phyloP scores from a whole-genome alignment of 2,888 invertebrate genomes.

The Eristalis arbustorum region DNA sequence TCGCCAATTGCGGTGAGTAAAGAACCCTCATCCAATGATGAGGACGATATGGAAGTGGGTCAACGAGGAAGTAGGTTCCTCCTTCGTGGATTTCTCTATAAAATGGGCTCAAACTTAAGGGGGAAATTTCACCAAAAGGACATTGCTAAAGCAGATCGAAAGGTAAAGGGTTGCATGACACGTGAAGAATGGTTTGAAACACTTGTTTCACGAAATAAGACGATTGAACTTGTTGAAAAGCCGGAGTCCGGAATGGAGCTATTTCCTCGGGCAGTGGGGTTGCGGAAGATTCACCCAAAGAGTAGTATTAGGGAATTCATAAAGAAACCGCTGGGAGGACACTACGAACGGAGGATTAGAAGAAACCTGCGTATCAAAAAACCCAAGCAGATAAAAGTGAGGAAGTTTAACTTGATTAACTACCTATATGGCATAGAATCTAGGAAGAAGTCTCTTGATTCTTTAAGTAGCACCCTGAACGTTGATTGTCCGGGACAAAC shows the following conservation, averaged over 20 bases:
- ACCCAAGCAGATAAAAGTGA: conserved; percentile 75
- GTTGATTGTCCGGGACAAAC: conserved; percentile 70
- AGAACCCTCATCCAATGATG: conserved; percentile 78
- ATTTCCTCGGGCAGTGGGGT: conserved; percentile 73
- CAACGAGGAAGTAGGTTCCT: conserved; percentile 74
- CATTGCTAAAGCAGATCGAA: conserved; percentile 71
- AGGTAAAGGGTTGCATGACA: conserved; percentile 75
- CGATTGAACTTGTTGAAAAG: neutral
- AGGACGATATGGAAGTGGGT: conserved; percentile 76
- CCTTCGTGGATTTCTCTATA: conserved; percentile 78
- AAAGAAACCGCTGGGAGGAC: conserved; percentile 74
- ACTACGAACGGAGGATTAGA: conserved; percentile 75
- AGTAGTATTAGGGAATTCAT: conserved; percentile 73
- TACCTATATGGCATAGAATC: conserved; percentile 72
- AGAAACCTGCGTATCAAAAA: conserved; percentile 76
- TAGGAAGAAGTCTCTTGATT: neutral
- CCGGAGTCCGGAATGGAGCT: conserved; percentile 68
- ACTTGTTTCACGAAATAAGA: conserved; percentile 72
- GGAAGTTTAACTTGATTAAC: conserved; percentile 78
- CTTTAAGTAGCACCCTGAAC: neutral
- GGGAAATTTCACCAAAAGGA: conserved; percentile 75
- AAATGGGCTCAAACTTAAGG: conserved; percentile 75
- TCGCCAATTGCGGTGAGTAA: conserved; percentile 63
- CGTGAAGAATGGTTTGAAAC: conserved; percentile 78
- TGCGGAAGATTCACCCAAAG: conserved; percentile 41